phyloP scores from a whole-genome alignment of 2,888 invertebrate species.

The Rotaria magnacalcarata region DNA sequence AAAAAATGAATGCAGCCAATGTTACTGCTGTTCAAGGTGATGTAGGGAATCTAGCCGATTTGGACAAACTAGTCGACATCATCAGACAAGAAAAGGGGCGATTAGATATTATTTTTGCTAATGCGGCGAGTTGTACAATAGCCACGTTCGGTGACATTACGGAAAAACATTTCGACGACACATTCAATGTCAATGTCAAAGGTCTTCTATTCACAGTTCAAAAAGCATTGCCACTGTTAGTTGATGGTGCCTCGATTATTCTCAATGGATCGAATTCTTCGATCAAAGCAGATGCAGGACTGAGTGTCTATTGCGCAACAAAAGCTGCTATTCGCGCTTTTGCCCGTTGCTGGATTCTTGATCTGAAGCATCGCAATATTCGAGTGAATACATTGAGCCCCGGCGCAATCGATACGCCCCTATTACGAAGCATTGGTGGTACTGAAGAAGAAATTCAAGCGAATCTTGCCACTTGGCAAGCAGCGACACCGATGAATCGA shows the following conservation, averaged over 20 bases:
- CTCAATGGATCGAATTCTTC: neutral
- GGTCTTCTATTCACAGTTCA: neutral
- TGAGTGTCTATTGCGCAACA: slow-evolving; percentile 12
- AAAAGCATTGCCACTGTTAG: neutral
- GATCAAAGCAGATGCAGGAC: neutral
- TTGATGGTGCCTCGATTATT: slow-evolving; percentile 15
- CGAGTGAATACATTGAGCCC: slow-evolving; percentile 17
- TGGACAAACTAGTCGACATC: neutral
- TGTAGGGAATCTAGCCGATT: neutral
- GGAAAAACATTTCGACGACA: slow-evolving; percentile 24
- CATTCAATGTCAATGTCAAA: slow-evolving; percentile 8
- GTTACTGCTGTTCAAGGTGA: neutral
- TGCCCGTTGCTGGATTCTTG: neutral
- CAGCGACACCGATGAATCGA: neutral
- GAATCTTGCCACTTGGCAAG: neutral
- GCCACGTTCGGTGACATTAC: neutral
- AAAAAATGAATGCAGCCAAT: neutral
- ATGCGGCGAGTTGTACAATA: neutral
- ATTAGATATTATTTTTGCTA: slow-evolving; percentile 14
- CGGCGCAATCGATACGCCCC: neutral
- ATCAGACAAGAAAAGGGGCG: neutral
- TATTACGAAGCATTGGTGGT: neutral
- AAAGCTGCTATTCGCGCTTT: slow-evolving; percentile 10
- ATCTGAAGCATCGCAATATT: slow-evolving; percentile 5
- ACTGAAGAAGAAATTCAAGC: neutral